A percentile compares a stretch with the other conserved stretches of the same genome.
Conservation (phyloP, 2,888 invertebrate genomes). For the Pediacus dermestoides region DNA sequence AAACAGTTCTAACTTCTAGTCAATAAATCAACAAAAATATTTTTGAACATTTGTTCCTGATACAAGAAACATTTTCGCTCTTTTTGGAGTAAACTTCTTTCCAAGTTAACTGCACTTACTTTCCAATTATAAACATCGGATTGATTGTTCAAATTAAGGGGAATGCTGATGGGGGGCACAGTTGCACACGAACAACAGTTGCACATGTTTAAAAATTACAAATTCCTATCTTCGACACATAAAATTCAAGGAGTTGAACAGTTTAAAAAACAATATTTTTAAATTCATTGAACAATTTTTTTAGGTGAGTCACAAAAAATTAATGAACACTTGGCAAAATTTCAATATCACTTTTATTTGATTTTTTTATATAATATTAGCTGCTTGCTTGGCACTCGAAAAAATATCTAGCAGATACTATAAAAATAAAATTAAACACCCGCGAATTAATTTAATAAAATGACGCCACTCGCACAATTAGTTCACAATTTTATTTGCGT, state of each 20-base stretch:
- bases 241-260: constrained; percentile 20
- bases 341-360: constrained; percentile 20
- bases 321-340: constrained; percentile 22
- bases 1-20: too few species aligned
- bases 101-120: constrained; percentile 39
- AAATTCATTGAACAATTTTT: constrained; percentile 20
- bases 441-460: too few species aligned
- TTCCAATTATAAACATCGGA: constrained; percentile 67
- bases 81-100: too few species aligned
- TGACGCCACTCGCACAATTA: too few species aligned
- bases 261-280: constrained; percentile 29
- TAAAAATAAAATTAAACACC: constrained; percentile 4
- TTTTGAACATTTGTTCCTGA: too few species aligned
- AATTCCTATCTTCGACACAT: constrained; percentile 12
- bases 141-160: constrained; percentile 71
- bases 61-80: too few species aligned
- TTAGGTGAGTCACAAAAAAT: constrained; percentile 21
- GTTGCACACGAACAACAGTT: constrained; percentile 62
- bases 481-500: too few species aligned
- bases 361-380: constrained; percentile 23
- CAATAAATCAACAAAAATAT: too few species aligned
- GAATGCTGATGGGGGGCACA: constrained; percentile 68
- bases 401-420: constrained; percentile 9
- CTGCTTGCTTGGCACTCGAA: constrained; percentile 13
- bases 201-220: constrained; percentile 46